Base-by-base conservation (phyloP, 2,888 invertebrate species). In the Leucophenga montana region DNA sequence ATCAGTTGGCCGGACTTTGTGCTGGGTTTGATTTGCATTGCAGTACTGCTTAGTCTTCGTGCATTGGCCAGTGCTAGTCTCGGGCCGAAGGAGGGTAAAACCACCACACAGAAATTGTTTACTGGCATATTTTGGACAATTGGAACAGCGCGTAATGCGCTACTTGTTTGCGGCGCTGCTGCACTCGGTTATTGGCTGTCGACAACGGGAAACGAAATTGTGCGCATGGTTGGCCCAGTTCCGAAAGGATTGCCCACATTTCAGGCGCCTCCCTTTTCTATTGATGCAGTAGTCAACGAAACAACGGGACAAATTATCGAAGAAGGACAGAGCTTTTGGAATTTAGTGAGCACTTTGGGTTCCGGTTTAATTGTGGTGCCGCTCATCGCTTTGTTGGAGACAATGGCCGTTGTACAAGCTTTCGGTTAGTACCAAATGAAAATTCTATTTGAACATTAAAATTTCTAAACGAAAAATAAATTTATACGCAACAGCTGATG, bases 331-430 rank as follows among this genome's bases (percentile, higher is more conserved):
- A 82, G 77, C 53, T 94, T 95, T 85, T 84, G 91, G 59, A 93
- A 94, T 65, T 95, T 96, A 94, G 90, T 93, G 68, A 91, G 94
- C 75, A 92, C 94, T 86, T 90, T 97, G 84, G 95, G 96, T 56
- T 94, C 95, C 18, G 96, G 96, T 13, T 90, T 97, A 67, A 90
- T 95, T 71, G 96, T 98, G 44, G 92, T 97, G 71, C 97, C 97
- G 1, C 89, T 98, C 53, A 93, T 97, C 81, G 94, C 95, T 16
- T 89, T 98, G 67, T 91, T 98, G 84, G 97, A 97, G 87, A 95
- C 96, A 79, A 95, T 97, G 84, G 95, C 97, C 27, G 95, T 87
- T 8, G 86, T 87, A 3, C 88, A 88, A 65, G 85, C 88, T n/a
- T 87, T 87, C 64, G 87, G 87, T 84, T 73, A 75, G 85, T 75